Conservation (phyloP, 1,140 invertebrate species). For the Drosophila tsacasi region DNA sequence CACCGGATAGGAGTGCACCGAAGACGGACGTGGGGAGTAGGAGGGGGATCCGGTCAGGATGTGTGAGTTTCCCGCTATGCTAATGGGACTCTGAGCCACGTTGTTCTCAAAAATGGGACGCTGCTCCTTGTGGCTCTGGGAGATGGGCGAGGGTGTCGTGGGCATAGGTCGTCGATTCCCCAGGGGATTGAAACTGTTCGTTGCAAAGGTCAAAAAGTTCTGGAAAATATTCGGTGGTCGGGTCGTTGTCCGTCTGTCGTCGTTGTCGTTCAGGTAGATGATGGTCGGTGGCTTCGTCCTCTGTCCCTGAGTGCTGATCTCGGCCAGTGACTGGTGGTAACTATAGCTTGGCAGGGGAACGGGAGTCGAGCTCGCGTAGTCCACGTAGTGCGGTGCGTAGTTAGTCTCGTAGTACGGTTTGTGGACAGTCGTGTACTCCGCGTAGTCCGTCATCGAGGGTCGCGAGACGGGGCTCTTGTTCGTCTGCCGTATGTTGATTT, state of each 20-base stretch:
- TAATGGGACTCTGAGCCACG: conserved; percentile 57
- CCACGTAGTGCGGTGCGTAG: conserved; percentile 63
- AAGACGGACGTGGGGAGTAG: conserved; percentile 42
- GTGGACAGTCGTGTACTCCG: conserved; percentile 66
- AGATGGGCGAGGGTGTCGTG: conserved; percentile 41
- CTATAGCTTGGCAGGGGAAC: conserved; percentile 53
- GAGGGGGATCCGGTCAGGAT: conserved; percentile 5
- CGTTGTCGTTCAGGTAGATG: conserved; percentile 76
- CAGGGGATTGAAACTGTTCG: conserved; percentile 60
- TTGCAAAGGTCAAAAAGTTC: conserved; percentile 72
- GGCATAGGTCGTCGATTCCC: conserved; percentile 48
- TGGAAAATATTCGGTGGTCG: conserved; percentile 74
- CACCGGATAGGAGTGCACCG: conserved; percentile 43
- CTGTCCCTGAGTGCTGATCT: conserved; percentile 30
- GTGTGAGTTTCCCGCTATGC: conserved; percentile 14
- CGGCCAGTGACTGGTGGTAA: conserved; percentile 46
- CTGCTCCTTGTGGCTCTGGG: conserved; percentile 51
- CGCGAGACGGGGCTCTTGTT: conserved; percentile 63
- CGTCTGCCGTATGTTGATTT: conserved; percentile 84
- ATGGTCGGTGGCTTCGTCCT: conserved; percentile 80
- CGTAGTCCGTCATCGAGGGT: conserved; percentile 44
- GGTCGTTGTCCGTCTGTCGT: conserved; percentile 63
- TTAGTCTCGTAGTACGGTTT: conserved; percentile 61
- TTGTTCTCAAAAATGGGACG: conserved; percentile 45
- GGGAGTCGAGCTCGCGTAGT: conserved; percentile 59